phyloP scores from a whole-genome alignment of 1,140 invertebrate species.

The Caligus rogercresseyi region DNA sequence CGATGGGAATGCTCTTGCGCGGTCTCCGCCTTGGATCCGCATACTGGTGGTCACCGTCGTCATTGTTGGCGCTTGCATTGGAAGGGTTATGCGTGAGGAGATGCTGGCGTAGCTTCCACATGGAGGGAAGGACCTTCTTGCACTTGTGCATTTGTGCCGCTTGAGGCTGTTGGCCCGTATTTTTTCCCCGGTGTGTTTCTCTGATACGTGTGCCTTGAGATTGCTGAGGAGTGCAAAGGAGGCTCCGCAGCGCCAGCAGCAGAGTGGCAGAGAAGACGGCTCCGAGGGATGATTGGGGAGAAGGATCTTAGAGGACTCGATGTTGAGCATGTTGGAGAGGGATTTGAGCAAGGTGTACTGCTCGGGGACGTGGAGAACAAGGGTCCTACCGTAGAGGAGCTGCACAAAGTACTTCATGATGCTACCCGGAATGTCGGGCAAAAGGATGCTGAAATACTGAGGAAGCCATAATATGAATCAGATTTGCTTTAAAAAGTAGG shows the following conservation, averaged over 20 bases:
- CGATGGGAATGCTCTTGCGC: neutral
- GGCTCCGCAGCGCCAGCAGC: slow-evolving; percentile 11
- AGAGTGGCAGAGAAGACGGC: neutral
- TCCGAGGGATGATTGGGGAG: neutral
- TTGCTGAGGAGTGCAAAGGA: neutral
- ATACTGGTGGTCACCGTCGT: slow-evolving; percentile 7
- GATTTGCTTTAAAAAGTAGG: no score
- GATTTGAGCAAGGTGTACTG: neutral
- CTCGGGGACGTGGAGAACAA: neutral
- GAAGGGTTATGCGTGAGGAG: neutral
- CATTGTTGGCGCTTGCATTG: neutral
- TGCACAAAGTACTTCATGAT: neutral
- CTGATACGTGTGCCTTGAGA: neutral
- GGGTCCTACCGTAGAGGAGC: neutral
- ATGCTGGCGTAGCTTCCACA: slow-evolving; percentile 12
- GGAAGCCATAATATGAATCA: no score
- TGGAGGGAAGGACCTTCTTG: slow-evolving; percentile 11
- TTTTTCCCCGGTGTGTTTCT: neutral
- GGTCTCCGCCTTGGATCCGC: neutral
- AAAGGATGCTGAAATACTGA: neutral
- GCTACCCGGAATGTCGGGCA: neutral
- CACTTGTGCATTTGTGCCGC: slow-evolving; percentile 2
- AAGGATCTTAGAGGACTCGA: neutral
- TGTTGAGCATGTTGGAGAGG: neutral
- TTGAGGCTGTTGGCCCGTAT: neutral